Percentiles rank a stretch among this genome's conserved stretches.
Conservation (phyloP, 2,888 invertebrate genomes). For the Drosophila monieri region DNA sequence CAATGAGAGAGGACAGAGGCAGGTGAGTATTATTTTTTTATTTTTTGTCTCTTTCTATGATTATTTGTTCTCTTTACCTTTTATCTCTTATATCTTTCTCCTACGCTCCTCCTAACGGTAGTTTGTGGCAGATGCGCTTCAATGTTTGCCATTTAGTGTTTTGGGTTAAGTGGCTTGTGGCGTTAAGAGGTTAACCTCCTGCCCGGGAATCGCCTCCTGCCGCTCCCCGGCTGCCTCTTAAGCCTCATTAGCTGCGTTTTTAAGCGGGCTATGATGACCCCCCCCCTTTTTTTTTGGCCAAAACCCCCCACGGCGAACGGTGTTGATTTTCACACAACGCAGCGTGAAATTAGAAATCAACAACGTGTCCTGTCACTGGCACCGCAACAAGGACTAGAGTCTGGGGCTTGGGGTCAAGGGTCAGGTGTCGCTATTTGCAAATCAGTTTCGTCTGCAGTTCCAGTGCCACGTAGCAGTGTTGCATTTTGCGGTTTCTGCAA, state of each 20-base stretch:
- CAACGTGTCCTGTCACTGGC: conserved; percentile 58
- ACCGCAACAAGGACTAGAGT: neutral
- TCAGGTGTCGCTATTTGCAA: conserved; percentile 63
- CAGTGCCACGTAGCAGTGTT: conserved; percentile 12
- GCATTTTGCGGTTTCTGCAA: conserved; percentile 44
- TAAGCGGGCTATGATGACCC: conserved; percentile 66
- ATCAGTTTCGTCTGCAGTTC: conserved; percentile 36
- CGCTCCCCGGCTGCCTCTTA: conserved; percentile 39
- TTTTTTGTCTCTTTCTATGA: no score
- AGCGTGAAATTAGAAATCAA: conserved; percentile 80
- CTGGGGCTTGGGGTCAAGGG: conserved; percentile 13
- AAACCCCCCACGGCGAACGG: conserved; percentile 45
- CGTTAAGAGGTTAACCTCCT: neutral
- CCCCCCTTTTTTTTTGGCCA: neutral
- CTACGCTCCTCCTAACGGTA: conserved; percentile 27
- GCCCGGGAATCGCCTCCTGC: neutral
- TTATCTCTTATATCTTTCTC: neutral
- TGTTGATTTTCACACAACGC: conserved; percentile 80
- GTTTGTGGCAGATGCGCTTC: conserved; percentile 36
- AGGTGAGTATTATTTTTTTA: no score
- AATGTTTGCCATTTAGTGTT: conserved; percentile 3
- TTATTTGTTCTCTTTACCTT: no score
- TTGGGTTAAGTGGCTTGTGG: conserved; percentile 15
- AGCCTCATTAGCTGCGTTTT: conserved; percentile 68
- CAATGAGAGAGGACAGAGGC: no score